Evolutionary conservation across 2,113 vertebrate species (phyloP).

Genomic region (Acanthisitta chloris): DNA sequence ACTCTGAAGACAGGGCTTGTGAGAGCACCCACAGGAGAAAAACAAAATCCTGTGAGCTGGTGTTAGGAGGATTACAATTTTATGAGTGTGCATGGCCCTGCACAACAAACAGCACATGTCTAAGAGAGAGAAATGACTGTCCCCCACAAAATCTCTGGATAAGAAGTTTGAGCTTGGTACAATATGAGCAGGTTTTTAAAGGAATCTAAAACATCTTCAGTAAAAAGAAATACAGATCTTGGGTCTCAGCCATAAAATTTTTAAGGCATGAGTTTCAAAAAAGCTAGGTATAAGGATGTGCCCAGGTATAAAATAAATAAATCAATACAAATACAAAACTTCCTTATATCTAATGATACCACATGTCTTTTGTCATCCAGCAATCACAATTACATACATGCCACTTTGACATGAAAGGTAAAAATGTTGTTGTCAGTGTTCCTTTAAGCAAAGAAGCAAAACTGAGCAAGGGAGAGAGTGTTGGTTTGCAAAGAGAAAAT

Average conservation of each 20-base stretch:
- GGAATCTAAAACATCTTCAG: background rate
- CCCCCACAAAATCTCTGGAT: background rate
- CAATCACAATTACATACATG: background rate
- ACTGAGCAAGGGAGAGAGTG: background rate
- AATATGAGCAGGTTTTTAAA: background rate
- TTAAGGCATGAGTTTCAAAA: background rate
- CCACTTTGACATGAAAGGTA: background rate
- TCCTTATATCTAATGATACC: background rate
- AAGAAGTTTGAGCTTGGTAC: background rate
- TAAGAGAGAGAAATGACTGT: background rate
- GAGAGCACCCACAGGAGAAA: background rate
- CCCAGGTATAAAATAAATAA: background rate
- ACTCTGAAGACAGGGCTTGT: background rate
- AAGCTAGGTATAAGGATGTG: background rate
- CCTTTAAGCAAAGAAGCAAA: background rate
- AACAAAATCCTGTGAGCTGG: background rate
- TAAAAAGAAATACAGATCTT: background rate
- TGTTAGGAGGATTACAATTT: background rate
- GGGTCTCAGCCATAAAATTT: background rate
- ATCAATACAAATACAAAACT: background rate
- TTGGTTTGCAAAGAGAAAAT: background rate
- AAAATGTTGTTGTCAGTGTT: background rate
- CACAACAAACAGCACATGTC: background rate
- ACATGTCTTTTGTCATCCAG: accelerated
- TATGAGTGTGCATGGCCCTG: background rate